These are phyloP conservation scores for Valencia hispanica DNA, from an alignment of 2,797 vertebrate genomes.

Conservation along the genomic window DNA sequence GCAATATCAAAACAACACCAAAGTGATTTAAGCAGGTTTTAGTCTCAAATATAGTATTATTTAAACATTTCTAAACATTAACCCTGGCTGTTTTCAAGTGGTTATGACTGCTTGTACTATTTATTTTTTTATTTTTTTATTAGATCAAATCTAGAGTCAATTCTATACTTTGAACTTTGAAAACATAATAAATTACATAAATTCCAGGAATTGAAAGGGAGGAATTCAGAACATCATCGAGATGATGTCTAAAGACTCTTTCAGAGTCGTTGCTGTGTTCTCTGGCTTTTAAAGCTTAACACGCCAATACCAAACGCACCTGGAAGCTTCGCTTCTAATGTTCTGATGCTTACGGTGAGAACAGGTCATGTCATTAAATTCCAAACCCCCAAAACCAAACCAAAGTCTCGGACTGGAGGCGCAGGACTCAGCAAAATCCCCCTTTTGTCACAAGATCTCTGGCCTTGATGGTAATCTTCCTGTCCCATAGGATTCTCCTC, in stretches of 20 bases:
- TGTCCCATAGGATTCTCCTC: constrained; percentile 72
- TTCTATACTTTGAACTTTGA: too few relatives aligned
- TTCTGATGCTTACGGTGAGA: constrained; percentile 30
- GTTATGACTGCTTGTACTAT: too few relatives aligned
- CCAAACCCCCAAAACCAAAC: constrained; percentile 35
- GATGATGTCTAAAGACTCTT: neutral
- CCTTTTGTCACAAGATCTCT: constrained; percentile 74
- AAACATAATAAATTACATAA: too few relatives aligned
- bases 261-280: neutral
- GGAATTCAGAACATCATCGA: too few relatives aligned
- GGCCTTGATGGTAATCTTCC: constrained; percentile 76
- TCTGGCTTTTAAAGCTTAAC: neutral
- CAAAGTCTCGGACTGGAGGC: constrained; percentile 51
- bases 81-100: too few relatives aligned
- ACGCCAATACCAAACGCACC: constrained; percentile 9
- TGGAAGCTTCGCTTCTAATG: constrained; percentile 19
- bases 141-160: too few relatives aligned
- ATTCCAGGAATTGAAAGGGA: too few relatives aligned
- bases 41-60: too few relatives aligned
- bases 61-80: too few relatives aligned
- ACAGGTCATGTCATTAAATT: constrained; percentile 28
- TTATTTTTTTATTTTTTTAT: too few relatives aligned
- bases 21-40: too few relatives aligned
- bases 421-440: constrained; percentile 73
- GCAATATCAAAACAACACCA: too few relatives aligned